These are phyloP conservation scores for Bactericera cockerelli DNA, from an alignment of 1,140 invertebrate species.

Conservation along the genomic window DNA sequence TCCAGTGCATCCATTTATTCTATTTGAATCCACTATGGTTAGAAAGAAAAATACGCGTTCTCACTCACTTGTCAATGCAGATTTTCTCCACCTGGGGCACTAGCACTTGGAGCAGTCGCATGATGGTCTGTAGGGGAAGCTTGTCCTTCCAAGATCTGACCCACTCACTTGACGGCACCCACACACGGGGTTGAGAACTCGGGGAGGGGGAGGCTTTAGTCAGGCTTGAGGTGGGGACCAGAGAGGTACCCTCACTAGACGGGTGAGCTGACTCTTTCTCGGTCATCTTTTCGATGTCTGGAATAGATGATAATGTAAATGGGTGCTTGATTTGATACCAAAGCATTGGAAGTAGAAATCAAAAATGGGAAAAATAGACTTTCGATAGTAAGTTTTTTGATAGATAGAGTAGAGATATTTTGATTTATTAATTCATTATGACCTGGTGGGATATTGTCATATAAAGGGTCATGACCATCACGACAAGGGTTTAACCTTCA, in stretches of 20 bases:
- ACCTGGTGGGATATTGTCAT: too few relatives aligned
- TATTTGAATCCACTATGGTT: too few relatives aligned
- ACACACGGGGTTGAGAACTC: conserved; percentile 27
- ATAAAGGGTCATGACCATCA: too few relatives aligned
- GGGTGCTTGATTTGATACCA: neutral
- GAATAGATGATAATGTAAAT: conserved; percentile 14
- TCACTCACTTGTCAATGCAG: conserved; percentile 92
- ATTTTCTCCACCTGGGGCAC: conserved; percentile 99
- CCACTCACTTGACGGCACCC: conserved; percentile 85
- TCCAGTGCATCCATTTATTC: too few relatives aligned
- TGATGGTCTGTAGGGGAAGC: conserved; percentile 94
- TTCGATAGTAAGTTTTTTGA: too few relatives aligned
- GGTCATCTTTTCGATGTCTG: conserved; percentile 85
- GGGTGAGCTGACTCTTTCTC: conserved; percentile 82
- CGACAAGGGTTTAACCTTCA: too few relatives aligned
- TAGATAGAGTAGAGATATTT: too few relatives aligned
- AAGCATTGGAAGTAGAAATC: neutral
- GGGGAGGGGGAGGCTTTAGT: conserved; percentile 5
- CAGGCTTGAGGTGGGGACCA: conserved; percentile 9
- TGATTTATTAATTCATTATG: too few relatives aligned
- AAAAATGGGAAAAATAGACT: too few relatives aligned
- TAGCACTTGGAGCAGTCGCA: conserved; percentile 92
- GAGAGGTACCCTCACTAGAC: neutral
- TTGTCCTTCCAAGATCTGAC: conserved; percentile 93
- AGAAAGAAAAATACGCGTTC: too few relatives aligned